Evolutionary conservation across 2,797 vertebrate genomes (phyloP), one percentile per base, ranked within the genome.

Genomic region (Astyanax mexicanus): DNA sequence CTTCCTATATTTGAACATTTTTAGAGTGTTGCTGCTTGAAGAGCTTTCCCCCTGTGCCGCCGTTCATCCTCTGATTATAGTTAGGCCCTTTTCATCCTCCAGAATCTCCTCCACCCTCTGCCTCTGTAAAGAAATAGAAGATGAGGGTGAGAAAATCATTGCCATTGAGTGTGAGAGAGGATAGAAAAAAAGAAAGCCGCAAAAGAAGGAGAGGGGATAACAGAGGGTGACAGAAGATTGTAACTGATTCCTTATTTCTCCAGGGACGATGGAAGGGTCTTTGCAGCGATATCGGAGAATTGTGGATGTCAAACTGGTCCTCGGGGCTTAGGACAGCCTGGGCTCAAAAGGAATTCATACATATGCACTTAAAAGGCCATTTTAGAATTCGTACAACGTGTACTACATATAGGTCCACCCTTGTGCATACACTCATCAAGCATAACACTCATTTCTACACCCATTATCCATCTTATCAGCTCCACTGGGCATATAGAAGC

Each of bases 61-160:
- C 42, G 25, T 35, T 83, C 74, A 89, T 54, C 62, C 69, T 17
- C 82, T 58, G 51, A 82, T 83, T 61, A 83, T 65, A 21, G 84
- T 81, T 67, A 86, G 74, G 37, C 76, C 88, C 35, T 29, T 78
- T 9, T 89, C 83, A 55, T 89, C 88, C 12, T 80, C 77, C 64
- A 91, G 72, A 40, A 90, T 86, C 32, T 86, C 72, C 42, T 91
- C 87, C 21, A 91, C 69, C 55, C 85, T 84, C 27, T 62, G 69
- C 62, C 83, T 87, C 89, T 91, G 85, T 40, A 74, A 69, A 27
- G 55, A 27, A 76, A 40, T 3, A 54, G 21, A 42, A 45, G 9
- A 17, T 15, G 23, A 65, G 29, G 13, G 37, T 57, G 13, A 58
- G 42, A 40, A 29, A 9, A 68, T 2, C 8, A 2, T 3, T 45